A percentile compares a stretch with the other conserved stretches of the same genome.
phyloP scores from a whole-genome alignment of 2,797 vertebrate species.

The Lates japonicus region DNA sequence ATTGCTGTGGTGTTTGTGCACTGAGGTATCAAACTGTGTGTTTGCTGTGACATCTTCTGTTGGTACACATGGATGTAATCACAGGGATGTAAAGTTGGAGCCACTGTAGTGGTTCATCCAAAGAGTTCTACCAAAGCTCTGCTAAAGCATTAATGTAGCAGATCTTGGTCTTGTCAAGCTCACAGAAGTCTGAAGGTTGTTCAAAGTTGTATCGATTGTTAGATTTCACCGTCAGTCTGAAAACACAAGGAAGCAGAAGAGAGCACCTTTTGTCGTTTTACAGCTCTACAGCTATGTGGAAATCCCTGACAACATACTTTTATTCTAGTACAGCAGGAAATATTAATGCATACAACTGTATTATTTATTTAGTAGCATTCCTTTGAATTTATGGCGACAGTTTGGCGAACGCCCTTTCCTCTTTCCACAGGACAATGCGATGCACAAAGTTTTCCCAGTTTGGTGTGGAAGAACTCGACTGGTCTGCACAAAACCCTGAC shows the following conservation, averaged over 20 bases:
- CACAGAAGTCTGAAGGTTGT: neutral
- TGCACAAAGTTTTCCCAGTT: neutral
- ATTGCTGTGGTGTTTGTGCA: slow-evolving; percentile 33
- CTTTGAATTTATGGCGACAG: no score
- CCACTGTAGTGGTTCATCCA: no score
- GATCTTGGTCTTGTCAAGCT: neutral
- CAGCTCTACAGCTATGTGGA: neutral
- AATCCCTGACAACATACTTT: no score
- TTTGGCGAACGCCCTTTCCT: no score
- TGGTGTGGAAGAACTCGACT: neutral
- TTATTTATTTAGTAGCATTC: no score
- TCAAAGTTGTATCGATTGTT: neutral
- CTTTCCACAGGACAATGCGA: no score
- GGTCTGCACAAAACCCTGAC: neutral
- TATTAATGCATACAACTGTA: no score
- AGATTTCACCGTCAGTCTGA: neutral
- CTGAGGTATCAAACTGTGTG: neutral
- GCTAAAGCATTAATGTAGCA: neutral
- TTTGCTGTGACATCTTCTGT: slow-evolving; percentile 24
- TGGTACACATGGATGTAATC: neutral
- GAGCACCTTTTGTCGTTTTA: neutral
- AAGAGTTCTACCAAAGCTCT: neutral
- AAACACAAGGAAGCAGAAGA: neutral
- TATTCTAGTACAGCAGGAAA: no score
- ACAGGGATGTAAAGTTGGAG: neutral